A percentile compares a stretch with the other conserved stretches of the same genome.
Evolutionary conservation across 1,140 invertebrate genomes (phyloP).

Genomic region (Schmidtea mediterranea): DNA sequence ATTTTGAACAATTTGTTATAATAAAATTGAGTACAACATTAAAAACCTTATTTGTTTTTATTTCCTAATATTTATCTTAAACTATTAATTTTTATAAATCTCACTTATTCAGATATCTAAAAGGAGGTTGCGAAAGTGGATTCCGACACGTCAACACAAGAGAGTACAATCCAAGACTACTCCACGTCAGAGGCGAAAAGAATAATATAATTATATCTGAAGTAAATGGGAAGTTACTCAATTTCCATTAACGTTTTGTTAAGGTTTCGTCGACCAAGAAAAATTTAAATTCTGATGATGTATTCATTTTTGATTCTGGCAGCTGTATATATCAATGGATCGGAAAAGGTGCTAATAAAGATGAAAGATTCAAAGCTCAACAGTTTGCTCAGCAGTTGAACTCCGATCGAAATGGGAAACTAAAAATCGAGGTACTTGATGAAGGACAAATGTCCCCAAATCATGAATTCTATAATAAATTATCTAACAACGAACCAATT

Average conservation of each 20-base stretch:
- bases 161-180: conserved; percentile 31
- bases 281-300: conserved; percentile 56
- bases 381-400: neutral
- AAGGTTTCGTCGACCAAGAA: too few species aligned
- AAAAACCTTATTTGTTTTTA: too few species aligned
- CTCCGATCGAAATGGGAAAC: neutral
- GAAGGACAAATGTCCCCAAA: neutral
- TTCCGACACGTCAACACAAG: conserved; percentile 30
- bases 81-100: neutral
- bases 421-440: neutral
- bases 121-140: conserved; percentile 34
- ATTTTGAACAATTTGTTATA: too few species aligned
- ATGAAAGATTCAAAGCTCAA: conserved; percentile 17
- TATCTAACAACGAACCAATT: too few species aligned
- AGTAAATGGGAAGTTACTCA: too few species aligned
- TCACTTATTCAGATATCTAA: conserved; percentile 13
- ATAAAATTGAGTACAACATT: too few species aligned
- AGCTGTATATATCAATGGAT: conserved; percentile 45
- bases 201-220: conserved; percentile 10
- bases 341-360: conserved; percentile 16
- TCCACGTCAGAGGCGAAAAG: neutral
- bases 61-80: too few species aligned
- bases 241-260: too few species aligned
- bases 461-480: too few species aligned
- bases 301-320: conserved; percentile 57